phyloP scores from a whole-genome alignment of 2,113 vertebrate genomes.

The Hippolais icterina region DNA sequence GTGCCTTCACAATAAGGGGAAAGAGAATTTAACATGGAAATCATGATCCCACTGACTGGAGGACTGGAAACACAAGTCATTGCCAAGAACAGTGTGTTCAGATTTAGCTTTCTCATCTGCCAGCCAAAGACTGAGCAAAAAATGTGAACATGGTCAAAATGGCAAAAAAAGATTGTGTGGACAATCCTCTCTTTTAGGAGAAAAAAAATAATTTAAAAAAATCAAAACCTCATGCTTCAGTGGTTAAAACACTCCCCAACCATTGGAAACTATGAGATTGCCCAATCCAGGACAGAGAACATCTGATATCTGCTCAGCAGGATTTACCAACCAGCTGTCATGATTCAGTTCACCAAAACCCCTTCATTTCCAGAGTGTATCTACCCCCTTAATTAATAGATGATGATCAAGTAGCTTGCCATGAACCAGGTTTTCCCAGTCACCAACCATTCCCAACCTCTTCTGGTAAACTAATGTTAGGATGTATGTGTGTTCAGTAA shows the following conservation, averaged over 20 bases:
- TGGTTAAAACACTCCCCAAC: conserved; percentile 33
- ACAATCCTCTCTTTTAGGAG: conserved; percentile 12
- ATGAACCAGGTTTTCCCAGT: not conserved
- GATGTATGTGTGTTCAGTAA: rapidly evolving
- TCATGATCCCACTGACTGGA: conserved; percentile 7
- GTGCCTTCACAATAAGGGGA: not conserved
- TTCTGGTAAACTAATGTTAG: not conserved
- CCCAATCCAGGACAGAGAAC: not conserved
- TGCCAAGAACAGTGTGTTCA: conserved; percentile 57
- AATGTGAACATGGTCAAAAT: conserved; percentile 53
- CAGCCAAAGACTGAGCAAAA: conserved; percentile 50
- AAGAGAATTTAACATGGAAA: conserved; percentile 9
- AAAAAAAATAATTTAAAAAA: not conserved
- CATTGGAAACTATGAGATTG: conserved; percentile 61
- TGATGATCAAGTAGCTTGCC: not conserved
- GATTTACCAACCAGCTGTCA: not conserved
- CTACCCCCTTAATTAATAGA: not conserved
- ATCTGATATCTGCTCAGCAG: not conserved
- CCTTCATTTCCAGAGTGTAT: not conserved
- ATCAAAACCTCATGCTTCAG: conserved; percentile 51
- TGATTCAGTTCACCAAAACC: not conserved
- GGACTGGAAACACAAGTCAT: not conserved
- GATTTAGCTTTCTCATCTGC: conserved; percentile 55
- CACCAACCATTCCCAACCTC: not conserved
- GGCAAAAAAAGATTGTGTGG: conserved; percentile 38